These are phyloP conservation scores for Leptinotarsa defecta DNA, from an alignment of 1,140 invertebrate genomes.

Conservation along the genomic window DNA sequence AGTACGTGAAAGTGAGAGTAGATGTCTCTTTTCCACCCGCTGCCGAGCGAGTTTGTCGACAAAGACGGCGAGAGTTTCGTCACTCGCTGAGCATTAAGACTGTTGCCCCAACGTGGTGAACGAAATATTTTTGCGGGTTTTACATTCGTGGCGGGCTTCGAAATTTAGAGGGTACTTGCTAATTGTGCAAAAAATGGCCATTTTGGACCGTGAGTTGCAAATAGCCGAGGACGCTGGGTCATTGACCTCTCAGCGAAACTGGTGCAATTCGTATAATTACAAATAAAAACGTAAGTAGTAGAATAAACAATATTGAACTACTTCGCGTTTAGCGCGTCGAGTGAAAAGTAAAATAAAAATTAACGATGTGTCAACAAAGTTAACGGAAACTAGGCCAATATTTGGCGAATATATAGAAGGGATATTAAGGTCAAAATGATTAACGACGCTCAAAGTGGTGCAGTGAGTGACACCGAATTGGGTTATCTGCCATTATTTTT, in stretches of 20 bases:
- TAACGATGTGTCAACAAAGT: slow-evolving; percentile 10
- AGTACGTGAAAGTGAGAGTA: slow-evolving; percentile 68
- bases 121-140: slow-evolving; percentile 12
- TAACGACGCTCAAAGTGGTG: slow-evolving; percentile 17
- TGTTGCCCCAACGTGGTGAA: slow-evolving; percentile 26
- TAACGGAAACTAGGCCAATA: slow-evolving; percentile 6
- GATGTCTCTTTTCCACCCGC: slow-evolving; percentile 44
- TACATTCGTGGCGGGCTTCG: not conserved
- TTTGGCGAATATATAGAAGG: not conserved
- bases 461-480: slow-evolving; percentile 27
- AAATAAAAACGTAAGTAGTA: slow-evolving; percentile 43
- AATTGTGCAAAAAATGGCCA: slow-evolving; percentile 1
- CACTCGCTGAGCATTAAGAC: slow-evolving; percentile 31
- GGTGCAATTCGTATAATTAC: slow-evolving; percentile 30
- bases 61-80: slow-evolving; percentile 44
- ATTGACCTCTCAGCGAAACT: slow-evolving; percentile 30
- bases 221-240: slow-evolving; percentile 15
- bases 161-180: not conserved
- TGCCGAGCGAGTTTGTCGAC: slow-evolving; percentile 15
- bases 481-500: slow-evolving; percentile 35
- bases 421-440: slow-evolving; percentile 39
- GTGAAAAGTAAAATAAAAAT: slow-evolving; percentile 22
- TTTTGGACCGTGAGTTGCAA: not conserved
- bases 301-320: slow-evolving; percentile 29
- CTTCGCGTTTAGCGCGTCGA: slow-evolving; percentile 9